A percentile compares a stretch with the other conserved stretches of the same genome.
Conservation (phyloP, 2,888 invertebrate species). For the Erebia palarica region DNA sequence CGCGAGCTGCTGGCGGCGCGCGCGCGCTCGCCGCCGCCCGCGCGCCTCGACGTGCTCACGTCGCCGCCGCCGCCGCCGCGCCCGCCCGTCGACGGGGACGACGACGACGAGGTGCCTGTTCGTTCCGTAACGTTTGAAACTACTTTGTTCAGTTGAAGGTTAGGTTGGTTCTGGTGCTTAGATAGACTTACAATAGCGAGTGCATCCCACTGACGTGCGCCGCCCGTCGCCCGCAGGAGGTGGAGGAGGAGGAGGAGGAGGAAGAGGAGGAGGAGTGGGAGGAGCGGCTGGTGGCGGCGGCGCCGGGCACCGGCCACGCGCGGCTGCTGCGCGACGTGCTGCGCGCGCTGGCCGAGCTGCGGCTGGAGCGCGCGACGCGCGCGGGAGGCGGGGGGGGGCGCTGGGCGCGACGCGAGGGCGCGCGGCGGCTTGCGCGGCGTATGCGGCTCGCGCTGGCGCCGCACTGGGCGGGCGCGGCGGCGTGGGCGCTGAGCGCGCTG, state of each 20-base stretch:
- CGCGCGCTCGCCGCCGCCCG: slow-evolving; percentile 33
- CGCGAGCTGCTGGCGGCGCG: slow-evolving; percentile 50
- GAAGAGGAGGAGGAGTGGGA: slow-evolving; percentile 54
- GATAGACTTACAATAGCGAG: no score
- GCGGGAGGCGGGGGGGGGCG: slow-evolving; percentile 45
- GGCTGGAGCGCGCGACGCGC: slow-evolving; percentile 48
- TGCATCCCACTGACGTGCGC: no score
- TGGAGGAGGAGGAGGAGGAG: slow-evolving; percentile 24
- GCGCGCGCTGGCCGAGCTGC: slow-evolving; percentile 54
- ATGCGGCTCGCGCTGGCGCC: slow-evolving; percentile 54
- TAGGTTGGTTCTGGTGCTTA: no score
- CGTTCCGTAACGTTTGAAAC: no score
- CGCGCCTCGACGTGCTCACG: slow-evolving; percentile 40
- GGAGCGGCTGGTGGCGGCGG: slow-evolving; percentile 51
- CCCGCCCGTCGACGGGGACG: slow-evolving; percentile 30
- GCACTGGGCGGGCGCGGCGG: slow-evolving; percentile 49
- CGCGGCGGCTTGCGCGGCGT: slow-evolving; percentile 50
- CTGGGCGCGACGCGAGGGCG: slow-evolving; percentile 40
- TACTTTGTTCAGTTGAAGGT: no score
- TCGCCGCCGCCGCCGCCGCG: slow-evolving; percentile 37
- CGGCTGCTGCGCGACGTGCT: slow-evolving; percentile 52
- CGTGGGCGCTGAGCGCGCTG: slow-evolving; percentile 62
- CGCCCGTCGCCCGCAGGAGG: slow-evolving; percentile 7
- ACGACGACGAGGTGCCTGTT: slow-evolving; percentile 26
- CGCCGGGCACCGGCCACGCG: slow-evolving; percentile 45